phyloP scores from a whole-genome alignment of 64 coral and sea anemone genomes.

The Pocillopora damicornis region DNA sequence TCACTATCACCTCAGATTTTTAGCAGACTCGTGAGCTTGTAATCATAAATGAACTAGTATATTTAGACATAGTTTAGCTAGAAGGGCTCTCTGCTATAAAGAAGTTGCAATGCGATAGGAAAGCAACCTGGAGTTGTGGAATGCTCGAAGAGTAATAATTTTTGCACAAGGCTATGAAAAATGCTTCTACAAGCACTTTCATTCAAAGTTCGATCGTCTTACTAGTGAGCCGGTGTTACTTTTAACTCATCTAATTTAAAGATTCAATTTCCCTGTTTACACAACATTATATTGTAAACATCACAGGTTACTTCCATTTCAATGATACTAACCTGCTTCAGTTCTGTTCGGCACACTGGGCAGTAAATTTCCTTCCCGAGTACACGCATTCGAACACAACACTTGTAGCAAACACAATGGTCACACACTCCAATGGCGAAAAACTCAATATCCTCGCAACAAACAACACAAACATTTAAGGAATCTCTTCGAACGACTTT shows the following conservation, averaged over 20 bases:
- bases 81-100: too few relatives aligned
- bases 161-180: too few relatives aligned
- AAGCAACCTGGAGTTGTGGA: too few relatives aligned
- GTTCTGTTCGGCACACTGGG: constrained; percentile 76
- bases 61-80: too few relatives aligned
- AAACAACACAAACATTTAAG: constrained; percentile 75
- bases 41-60: too few relatives aligned
- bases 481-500: constrained; percentile 68
- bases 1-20: too few relatives aligned
- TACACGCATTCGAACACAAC: constrained; percentile 89
- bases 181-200: too few relatives aligned
- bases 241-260: neutral
- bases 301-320: neutral
- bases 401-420: constrained; percentile 81
- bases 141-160: too few relatives aligned
- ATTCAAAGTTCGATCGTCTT: neutral
- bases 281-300: neutral
- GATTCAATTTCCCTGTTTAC: neutral
- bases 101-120: too few relatives aligned
- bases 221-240: neutral
- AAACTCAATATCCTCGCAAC: constrained; percentile 89
- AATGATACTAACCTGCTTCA: constrained; percentile 52
- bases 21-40: too few relatives aligned
- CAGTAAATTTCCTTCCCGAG: constrained; percentile 87
- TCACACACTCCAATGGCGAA: constrained; percentile 84